phyloP scores from a whole-genome alignment of 2,797 vertebrate genomes.

The Esox lucius region DNA sequence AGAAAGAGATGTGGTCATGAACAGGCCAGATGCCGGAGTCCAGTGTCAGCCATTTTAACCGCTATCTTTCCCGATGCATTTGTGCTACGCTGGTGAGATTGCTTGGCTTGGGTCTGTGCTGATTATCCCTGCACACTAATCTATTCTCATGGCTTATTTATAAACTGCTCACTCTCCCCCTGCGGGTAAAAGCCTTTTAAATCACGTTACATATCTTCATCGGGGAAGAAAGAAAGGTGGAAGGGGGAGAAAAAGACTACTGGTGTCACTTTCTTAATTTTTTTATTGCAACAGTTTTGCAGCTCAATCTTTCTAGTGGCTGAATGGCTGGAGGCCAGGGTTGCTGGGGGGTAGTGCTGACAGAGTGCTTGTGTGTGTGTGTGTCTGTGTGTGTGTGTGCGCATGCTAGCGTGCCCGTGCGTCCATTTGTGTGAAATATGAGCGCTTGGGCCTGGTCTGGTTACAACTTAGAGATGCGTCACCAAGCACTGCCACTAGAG shows the following conservation, averaged over 20 bases:
- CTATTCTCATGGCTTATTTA: constrained; percentile 57
- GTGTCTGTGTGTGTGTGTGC: neutral
- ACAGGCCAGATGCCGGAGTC: constrained; percentile 25
- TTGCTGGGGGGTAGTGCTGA: neutral
- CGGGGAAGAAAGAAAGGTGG: constrained; percentile 23
- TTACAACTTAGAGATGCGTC: neutral
- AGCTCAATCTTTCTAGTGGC: constrained; percentile 52
- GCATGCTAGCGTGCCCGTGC: no score
- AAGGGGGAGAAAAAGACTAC: constrained; percentile 32
- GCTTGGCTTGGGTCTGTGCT: constrained; percentile 24
- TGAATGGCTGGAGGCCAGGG: constrained; percentile 52
- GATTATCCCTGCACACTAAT: constrained; percentile 42
- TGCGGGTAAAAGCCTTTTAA: constrained; percentile 53
- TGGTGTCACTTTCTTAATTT: constrained; percentile 35
- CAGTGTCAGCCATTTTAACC: constrained; percentile 43
- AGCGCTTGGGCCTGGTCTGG: neutral
- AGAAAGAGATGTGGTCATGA: constrained; percentile 47
- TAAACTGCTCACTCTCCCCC: constrained; percentile 19
- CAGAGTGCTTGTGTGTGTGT: neutral
- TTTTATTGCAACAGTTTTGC: constrained; percentile 48
- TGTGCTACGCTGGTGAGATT: constrained; percentile 35
- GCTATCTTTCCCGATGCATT: constrained; percentile 38
- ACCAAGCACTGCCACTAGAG: constrained; percentile 33
- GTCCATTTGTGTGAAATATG: no score
- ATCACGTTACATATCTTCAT: constrained; percentile 56